Evolutionary conservation across 2,113 vertebrate genomes (phyloP).

Genomic region (Calyptommatus sinebrachiatus): DNA sequence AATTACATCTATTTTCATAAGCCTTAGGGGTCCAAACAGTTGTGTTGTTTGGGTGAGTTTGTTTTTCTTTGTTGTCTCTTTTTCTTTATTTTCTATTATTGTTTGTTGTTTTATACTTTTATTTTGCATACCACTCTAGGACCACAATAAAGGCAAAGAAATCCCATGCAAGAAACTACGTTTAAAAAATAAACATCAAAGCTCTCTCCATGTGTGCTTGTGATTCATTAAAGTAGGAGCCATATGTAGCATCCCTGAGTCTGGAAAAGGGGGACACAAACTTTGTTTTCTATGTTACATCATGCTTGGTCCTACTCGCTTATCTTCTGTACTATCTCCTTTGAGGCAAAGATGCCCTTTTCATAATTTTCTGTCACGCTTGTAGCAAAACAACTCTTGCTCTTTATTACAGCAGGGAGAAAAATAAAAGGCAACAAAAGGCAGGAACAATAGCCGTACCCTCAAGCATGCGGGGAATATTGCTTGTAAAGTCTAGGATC

Average conservation of each 20-base stretch:
- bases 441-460: background rate
- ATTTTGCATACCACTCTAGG: too few relatives aligned
- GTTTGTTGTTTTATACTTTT: too few relatives aligned
- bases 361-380: background rate
- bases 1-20: too few relatives aligned
- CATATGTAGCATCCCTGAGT: background rate
- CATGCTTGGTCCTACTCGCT: background rate
- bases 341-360: background rate
- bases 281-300: background rate
- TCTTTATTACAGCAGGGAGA: conserved; percentile 12
- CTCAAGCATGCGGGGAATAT: conserved; percentile 13
- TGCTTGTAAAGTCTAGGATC: background rate
- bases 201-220: background rate
- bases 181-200: too few relatives aligned
- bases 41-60: too few relatives aligned
- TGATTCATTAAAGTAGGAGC: background rate
- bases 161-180: too few relatives aligned
- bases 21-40: too few relatives aligned
- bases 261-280: background rate
- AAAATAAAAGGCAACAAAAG: conserved; percentile 22
- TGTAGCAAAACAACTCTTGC: conserved; percentile 27
- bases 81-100: too few relatives aligned
- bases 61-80: too few relatives aligned
- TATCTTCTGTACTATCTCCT: background rate
- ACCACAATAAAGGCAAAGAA: too few relatives aligned